A percentile compares a stretch with the other conserved stretches of the same genome.
phyloP scores from a whole-genome alignment of 1,140 invertebrate species.

The Doryteuthis pealeii region DNA sequence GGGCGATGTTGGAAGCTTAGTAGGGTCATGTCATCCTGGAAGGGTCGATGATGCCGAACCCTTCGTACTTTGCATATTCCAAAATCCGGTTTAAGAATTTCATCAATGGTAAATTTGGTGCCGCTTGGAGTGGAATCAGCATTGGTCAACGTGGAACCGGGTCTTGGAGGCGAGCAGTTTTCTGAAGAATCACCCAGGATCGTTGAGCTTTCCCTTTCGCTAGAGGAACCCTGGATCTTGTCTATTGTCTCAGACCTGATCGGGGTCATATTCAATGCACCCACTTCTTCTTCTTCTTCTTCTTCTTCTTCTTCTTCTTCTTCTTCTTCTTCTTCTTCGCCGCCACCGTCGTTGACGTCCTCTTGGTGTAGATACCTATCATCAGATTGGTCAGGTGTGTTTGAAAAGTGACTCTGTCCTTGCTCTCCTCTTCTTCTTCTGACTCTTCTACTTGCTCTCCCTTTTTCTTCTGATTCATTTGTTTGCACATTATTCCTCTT shows the following conservation, averaged over 20 bases:
- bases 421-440: not conserved
- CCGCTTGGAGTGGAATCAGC: too few relatives aligned
- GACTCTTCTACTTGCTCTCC: not conserved
- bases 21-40: too few relatives aligned
- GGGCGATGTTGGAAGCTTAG: too few relatives aligned
- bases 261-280: not conserved
- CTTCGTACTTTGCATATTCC: conserved; percentile 24
- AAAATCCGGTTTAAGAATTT: conserved; percentile 45
- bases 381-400: not conserved
- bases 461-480: not conserved
- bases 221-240: not conserved
- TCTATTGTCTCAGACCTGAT: too few relatives aligned
- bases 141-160: too few relatives aligned
- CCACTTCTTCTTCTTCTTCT: not conserved
- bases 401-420: not conserved
- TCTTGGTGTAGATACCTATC: not conserved
- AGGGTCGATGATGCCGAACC: too few relatives aligned
- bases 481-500: too few relatives aligned
- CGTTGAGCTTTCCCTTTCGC: not conserved
- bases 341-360: not conserved
- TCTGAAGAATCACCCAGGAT: not conserved
- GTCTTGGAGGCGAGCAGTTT: not conserved
- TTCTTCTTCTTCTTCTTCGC: not conserved
- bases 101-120: conserved; percentile 46
- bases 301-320: not conserved